Conservation (phyloP, 2,113 vertebrate genomes). For the Suncus etruscus region DNA sequence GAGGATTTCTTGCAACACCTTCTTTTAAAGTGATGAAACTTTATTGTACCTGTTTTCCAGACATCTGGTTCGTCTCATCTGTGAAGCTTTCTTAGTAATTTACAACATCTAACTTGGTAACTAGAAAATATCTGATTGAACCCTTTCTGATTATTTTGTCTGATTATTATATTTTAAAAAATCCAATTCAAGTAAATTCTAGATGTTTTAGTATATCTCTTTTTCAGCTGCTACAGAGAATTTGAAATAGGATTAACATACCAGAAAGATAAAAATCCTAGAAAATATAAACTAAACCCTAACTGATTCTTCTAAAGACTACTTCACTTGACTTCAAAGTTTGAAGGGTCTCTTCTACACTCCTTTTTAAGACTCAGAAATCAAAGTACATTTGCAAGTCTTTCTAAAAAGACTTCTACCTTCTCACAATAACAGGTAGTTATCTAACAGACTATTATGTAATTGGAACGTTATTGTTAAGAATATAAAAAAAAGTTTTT, state of each 20-base stretch:
- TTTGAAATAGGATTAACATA: not conserved
- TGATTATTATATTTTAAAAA: not conserved
- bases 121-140: no score
- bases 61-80: not conserved
- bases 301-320: not conserved
- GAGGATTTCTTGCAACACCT: not conserved
- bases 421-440: not conserved
- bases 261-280: not conserved
- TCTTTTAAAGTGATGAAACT: not conserved
- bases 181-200: not conserved
- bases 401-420: not conserved
- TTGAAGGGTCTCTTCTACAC: no score
- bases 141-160: no score
- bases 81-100: not conserved
- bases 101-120: accelerated
- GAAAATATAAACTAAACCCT: not conserved
- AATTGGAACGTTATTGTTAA: not conserved
- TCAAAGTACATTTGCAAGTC: not conserved
- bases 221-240: not conserved
- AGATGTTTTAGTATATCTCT: not conserved
- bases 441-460: not conserved
- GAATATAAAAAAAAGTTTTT: not conserved
- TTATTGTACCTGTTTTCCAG: not conserved
- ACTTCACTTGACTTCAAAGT: not conserved
- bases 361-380: no score